Percentiles rank a stretch among this genome's conserved stretches.
Evolutionary conservation across 2,113 vertebrate species (phyloP).

Genomic region (Pseudopipra pipra): DNA sequence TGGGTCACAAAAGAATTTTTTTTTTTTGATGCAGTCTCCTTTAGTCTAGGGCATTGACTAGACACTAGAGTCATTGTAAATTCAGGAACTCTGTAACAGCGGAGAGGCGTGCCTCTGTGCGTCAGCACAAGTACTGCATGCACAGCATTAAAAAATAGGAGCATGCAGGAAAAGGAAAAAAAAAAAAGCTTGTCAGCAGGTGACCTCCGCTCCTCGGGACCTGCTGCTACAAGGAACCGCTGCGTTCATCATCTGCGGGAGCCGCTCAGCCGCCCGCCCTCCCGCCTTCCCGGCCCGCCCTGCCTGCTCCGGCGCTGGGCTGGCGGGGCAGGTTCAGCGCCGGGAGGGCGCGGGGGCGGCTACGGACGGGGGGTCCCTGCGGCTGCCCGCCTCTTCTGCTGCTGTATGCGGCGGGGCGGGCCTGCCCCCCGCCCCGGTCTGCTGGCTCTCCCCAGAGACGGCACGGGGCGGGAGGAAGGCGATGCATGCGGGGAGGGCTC

Average conservation of each 20-base stretch:
- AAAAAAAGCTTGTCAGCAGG: slow-evolving; percentile 43
- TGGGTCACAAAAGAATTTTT: slow-evolving; percentile 13
- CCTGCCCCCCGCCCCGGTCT: background rate
- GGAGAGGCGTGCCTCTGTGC: slow-evolving; percentile 61
- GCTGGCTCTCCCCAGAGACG: background rate
- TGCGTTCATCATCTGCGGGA: slow-evolving; percentile 44
- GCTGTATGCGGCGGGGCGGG: background rate
- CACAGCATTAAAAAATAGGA: slow-evolving; percentile 53
- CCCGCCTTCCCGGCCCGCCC: background rate
- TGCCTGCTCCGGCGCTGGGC: background rate
- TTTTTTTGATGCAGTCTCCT: slow-evolving; percentile 65
- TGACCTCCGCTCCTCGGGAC: slow-evolving; percentile 50
- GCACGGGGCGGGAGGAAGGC: background rate
- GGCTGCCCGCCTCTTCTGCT: background rate
- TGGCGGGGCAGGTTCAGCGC: background rate
- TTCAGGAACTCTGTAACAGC: slow-evolving; percentile 46
- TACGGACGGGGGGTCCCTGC: background rate
- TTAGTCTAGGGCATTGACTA: slow-evolving; percentile 67
- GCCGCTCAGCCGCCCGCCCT: background rate
- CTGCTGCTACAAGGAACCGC: slow-evolving; percentile 56
- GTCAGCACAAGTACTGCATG: slow-evolving; percentile 64
- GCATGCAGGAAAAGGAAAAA: slow-evolving; percentile 40
- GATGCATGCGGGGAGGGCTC: background rate
- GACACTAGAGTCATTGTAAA: slow-evolving; percentile 56
- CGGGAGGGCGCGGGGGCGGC: background rate